Evolutionary conservation across 2,797 vertebrate genomes (phyloP), one percentile per base, ranked within the genome.

Genomic region (Bradypodion ventrale): DNA sequence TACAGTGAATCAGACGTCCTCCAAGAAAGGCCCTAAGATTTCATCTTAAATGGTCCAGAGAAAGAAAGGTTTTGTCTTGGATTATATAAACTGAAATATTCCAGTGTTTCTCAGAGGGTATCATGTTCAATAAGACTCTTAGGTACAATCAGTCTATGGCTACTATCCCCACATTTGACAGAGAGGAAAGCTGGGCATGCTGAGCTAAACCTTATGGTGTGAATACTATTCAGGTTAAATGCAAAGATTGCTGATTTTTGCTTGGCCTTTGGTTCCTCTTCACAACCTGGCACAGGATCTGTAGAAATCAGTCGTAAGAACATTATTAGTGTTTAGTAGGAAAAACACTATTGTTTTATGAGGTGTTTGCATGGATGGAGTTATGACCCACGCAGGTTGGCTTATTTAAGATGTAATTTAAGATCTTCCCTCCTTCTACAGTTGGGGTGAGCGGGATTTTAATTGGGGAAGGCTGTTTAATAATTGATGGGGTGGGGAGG

Each of bases 11-110:
- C 75, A 85, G 86, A 52, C 75, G 69, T 65, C 62, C 83, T 76
- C 73, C 63, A 76, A 72, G 63, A 56, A 84, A 80, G 79, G 82
- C 70, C 75, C 78, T 62, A 76, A 84, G 85, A 69, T 88, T 88
- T 75, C 72, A 35, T 78, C 60, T 75, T 21, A 81, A 90, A 68
- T 2, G 16, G 5, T 59, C 80, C 75, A 77, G 1, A 32, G 77
- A 2, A 60, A 63, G n/a, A 42, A 13, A n/a, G 75, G 1, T 80
- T 42, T 59, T n/a, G n/a, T n/a, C 69, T 70, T 25, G 7, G 2
- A 70, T 70, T 21, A 27, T 70, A 40, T 12, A 42, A 29, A 32
- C 42, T 40, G 35, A 70, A 42, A 70, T 69, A 7, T 40, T 9
- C 21, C 7, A 8, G 37, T 40, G 37, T 10, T 32, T 52, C n/a